Conservation (phyloP, 1,140 invertebrate genomes). For the Tetramorium simillimum region DNA sequence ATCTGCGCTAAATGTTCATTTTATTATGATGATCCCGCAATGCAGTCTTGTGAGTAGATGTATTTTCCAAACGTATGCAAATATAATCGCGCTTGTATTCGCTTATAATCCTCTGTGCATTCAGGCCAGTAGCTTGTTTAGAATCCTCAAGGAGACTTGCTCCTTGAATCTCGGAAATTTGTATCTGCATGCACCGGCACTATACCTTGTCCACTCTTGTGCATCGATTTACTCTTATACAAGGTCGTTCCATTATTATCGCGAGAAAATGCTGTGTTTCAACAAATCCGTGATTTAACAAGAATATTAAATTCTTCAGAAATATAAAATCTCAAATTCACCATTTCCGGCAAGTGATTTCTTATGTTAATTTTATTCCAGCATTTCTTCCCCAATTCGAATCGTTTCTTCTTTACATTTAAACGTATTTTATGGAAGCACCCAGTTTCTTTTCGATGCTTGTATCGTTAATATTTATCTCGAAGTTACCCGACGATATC, state of each 20-base stretch:
- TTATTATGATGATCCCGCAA: conserved; percentile 2
- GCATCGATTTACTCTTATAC: neutral
- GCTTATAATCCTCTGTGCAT: conserved; percentile 36
- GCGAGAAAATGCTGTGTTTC: neutral
- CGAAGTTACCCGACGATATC: conserved; percentile 41
- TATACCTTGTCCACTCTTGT: neutral
- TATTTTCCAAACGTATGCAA: conserved; percentile 9
- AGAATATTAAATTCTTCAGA: neutral
- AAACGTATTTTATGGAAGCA: conserved; percentile 3
- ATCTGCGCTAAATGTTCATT: conserved; percentile 13
- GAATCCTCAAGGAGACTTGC: conserved; percentile 20
- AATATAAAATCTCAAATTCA: neutral
- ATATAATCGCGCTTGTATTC: conserved; percentile 32
- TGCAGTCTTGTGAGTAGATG: conserved; percentile 18
- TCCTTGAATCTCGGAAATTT: conserved; percentile 1
- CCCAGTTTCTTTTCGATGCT: neutral
- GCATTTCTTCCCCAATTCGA: neutral
- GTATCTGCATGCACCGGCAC: neutral
- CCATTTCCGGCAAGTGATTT: neutral
- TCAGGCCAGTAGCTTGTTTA: conserved; percentile 31
- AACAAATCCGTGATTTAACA: neutral
- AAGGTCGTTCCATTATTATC: neutral
- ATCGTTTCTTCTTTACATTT: neutral
- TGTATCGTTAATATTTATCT: conserved; percentile 40
- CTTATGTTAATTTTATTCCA: neutral